Evolutionary conservation across 1,140 invertebrate genomes (phyloP), one percentile per base, ranked within the genome.

Genomic region (Zaprionus vittiger): DNA sequence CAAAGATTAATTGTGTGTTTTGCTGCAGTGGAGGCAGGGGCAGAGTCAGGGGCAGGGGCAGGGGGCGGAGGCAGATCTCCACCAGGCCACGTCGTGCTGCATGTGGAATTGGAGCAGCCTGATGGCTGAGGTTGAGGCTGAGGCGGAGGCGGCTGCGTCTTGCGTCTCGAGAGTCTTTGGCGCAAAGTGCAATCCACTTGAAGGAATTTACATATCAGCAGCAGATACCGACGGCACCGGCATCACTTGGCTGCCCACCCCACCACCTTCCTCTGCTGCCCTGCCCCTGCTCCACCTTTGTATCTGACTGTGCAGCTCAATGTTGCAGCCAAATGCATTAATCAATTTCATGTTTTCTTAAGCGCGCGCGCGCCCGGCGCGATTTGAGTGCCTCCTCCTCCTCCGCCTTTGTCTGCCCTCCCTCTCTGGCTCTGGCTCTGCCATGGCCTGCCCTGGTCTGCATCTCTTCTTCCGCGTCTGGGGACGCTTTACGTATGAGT

Each of bases 261-360:
- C 44, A 57, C 65, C 9, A 0, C 1, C 9, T 31, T 34, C 52
- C 65, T 54, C 38, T 28, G 28, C 34, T 52, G 22, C 7, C 41
- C n/a, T 9, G 44, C 55, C 7, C 41, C n/a, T 9, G 44, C 55
- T 73, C 34, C 64, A 49, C 28, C 60, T 75, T 34, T 15, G 57
- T 61, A 55, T 56, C 54, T 74, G 79, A 59, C 65, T 85, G 79
- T 56, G 72, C 73, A 34, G 31, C 72, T 73, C 52, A 73, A 81
- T 80, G 76, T 78, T 90, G 86, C 84, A 75, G 80, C 79, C 85
- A 90, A 91, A 91, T 91, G 90, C 90, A 91, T 91, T 91, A 91
- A 91, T 91, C 90, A 91, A 91, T 91, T 91, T 91, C 90, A 91
- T 91, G 90, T 91, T 91, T 91, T 91, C 83, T 91, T 90, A 90